Evolutionary conservation across 1,140 invertebrate genomes (phyloP).

Genomic region (Probaryconus sp.): DNA sequence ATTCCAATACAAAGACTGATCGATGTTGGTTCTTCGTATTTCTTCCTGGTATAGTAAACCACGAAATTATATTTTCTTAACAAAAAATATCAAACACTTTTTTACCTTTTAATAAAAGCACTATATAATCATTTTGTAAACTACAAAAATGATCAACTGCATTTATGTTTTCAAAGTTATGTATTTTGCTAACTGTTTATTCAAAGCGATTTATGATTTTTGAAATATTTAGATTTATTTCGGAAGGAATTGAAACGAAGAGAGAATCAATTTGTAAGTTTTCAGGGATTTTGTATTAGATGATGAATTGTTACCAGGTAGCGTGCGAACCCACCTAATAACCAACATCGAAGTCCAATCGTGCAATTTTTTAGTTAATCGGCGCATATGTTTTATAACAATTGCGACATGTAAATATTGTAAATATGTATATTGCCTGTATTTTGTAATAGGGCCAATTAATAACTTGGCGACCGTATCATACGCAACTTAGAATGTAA

Average conservation of each 20-base stretch:
- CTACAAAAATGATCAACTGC: no score
- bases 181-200: no score
- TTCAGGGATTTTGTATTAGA: no score
- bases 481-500: slow-evolving; percentile 62
- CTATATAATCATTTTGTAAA: no score
- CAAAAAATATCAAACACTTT: no score
- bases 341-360: slow-evolving; percentile 77
- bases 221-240: no score
- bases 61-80: no score
- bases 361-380: slow-evolving; percentile 77
- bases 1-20: slow-evolving; percentile 63
- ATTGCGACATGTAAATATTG: slow-evolving; percentile 75
- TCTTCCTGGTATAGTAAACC: slow-evolving; percentile 23
- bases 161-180: no score
- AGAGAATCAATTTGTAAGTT: no score
- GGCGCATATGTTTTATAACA: slow-evolving; percentile 67
- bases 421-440: slow-evolving; percentile 79
- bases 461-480: slow-evolving; percentile 71
- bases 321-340: slow-evolving; percentile 68
- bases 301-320: slow-evolving; percentile 17
- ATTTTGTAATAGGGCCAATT: slow-evolving; percentile 78
- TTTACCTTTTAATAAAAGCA: no score
- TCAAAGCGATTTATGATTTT: no score
- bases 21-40: slow-evolving; percentile 60
- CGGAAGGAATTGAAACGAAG: no score